Evolutionary conservation across 2,797 vertebrate species (phyloP).

Genomic region (Gadopsis marmoratus): DNA sequence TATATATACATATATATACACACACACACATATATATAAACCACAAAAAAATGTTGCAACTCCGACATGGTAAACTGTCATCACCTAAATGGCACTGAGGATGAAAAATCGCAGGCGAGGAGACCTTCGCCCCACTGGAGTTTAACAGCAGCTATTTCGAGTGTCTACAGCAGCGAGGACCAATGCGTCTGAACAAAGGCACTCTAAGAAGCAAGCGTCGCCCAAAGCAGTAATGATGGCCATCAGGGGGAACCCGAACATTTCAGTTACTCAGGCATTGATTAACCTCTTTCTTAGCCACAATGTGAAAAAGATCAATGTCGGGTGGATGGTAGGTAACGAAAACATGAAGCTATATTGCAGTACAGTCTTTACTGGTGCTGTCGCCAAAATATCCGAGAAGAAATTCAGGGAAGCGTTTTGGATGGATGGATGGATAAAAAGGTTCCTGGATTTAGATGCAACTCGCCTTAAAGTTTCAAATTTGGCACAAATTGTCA

Average conservation of each 20-base stretch:
- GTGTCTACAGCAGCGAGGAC: conserved; percentile 9
- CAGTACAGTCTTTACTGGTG: neutral
- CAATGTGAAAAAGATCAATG: neutral
- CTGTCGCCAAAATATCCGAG: neutral
- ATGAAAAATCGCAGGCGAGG: conserved; percentile 3
- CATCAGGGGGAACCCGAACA: neutral
- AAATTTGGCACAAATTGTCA: neutral
- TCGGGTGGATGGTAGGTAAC: neutral
- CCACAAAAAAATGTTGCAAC: neutral
- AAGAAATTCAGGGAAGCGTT: neutral
- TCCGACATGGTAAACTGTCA: neutral
- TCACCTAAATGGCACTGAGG: neutral
- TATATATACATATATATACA: too few relatives aligned
- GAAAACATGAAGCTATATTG: neutral
- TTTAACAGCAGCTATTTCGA: conserved; percentile 7
- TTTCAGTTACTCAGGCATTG: too few relatives aligned
- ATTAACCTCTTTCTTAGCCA: neutral
- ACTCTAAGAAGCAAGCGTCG: neutral
- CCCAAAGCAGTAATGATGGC: neutral
- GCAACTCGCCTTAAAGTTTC: neutral
- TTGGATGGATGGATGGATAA: neutral
- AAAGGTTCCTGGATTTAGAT: too few relatives aligned
- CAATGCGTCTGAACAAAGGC: neutral
- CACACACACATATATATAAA: neutral
- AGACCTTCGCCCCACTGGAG: neutral